Conservation (phyloP, 2,113 vertebrate species). For the Orthochromis malagaraziensis region DNA sequence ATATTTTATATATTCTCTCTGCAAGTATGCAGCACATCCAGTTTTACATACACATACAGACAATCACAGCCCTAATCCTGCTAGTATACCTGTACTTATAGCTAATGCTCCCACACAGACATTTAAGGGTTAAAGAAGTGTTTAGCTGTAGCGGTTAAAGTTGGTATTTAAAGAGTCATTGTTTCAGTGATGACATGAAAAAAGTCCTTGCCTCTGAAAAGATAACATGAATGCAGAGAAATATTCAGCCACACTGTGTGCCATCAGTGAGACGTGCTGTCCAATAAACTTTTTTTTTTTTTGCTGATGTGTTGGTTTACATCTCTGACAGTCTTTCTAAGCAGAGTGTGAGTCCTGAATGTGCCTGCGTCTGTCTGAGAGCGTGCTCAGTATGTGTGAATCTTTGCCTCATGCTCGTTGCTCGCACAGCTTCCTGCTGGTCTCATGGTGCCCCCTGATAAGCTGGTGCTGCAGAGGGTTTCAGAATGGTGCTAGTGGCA, state of each 20-base stretch:
- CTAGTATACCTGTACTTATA: neutral
- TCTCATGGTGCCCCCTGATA: constrained; percentile 73
- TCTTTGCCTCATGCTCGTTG: neutral
- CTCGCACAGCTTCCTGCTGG: constrained; percentile 33
- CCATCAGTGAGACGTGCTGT: neutral
- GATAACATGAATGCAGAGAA: neutral
- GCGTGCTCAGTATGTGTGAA: constrained; percentile 3
- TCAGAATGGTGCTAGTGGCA: constrained; percentile 65
- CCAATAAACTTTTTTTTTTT: constrained; percentile 40
- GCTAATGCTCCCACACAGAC: neutral
- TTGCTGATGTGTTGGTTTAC: constrained; percentile 30
- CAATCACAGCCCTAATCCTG: neutral
- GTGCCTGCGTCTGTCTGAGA: neutral
- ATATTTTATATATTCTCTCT: neutral
- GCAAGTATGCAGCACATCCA: neutral
- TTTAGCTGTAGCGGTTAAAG: neutral
- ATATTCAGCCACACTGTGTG: neutral
- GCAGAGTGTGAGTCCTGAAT: neutral
- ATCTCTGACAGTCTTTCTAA: neutral
- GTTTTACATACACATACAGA: neutral
- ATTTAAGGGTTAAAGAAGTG: neutral
- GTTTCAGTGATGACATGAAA: neutral
- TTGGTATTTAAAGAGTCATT: neutral
- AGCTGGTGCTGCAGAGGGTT: constrained; percentile 62
- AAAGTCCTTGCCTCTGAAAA: neutral